Percentiles rank a stretch among this genome's conserved stretches.
These are phyloP conservation scores for Etheostoma cragini DNA, from an alignment of 2,113 vertebrate species.

Conservation along the genomic window DNA sequence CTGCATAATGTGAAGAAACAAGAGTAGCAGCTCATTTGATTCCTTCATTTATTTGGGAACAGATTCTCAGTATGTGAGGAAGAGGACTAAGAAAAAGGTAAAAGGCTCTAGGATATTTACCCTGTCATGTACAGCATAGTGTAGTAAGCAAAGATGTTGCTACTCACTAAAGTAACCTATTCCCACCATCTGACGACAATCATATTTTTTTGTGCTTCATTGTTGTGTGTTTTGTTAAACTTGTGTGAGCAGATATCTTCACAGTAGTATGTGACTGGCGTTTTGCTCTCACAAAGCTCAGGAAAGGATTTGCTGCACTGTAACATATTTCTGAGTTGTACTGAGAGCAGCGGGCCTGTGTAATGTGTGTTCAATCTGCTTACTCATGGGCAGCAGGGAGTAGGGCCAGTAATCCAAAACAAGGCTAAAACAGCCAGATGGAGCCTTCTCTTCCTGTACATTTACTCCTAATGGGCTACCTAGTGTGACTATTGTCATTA, in stretches of 20 bases:
- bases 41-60: constrained; percentile 42
- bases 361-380: constrained; percentile 49
- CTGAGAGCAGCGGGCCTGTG: constrained; percentile 45
- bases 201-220: constrained; percentile 54
- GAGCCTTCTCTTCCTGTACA: constrained; percentile 43
- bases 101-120: constrained; percentile 25
- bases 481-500: constrained; percentile 51
- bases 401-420: constrained; percentile 48
- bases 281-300: constrained; percentile 61
- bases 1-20: constrained; percentile 63
- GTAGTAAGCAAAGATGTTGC: constrained; percentile 36
- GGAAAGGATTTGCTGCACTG: constrained; percentile 57
- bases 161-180: constrained; percentile 32
- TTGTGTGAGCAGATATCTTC: constrained; percentile 24
- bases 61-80: constrained; percentile 14
- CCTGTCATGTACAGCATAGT: constrained; percentile 39
- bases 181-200: constrained; percentile 70
- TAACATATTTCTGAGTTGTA: constrained; percentile 52
- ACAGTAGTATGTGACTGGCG: constrained; percentile 32
- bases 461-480: constrained; percentile 47
- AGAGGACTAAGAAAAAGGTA: constrained; percentile 4
- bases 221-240: constrained; percentile 42
- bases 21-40: constrained; percentile 42
- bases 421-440: constrained; percentile 39
- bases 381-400: constrained; percentile 53